These are phyloP conservation scores for Cyclopterus lumpus DNA, from an alignment of 2,797 vertebrate genomes.

Conservation along the genomic window DNA sequence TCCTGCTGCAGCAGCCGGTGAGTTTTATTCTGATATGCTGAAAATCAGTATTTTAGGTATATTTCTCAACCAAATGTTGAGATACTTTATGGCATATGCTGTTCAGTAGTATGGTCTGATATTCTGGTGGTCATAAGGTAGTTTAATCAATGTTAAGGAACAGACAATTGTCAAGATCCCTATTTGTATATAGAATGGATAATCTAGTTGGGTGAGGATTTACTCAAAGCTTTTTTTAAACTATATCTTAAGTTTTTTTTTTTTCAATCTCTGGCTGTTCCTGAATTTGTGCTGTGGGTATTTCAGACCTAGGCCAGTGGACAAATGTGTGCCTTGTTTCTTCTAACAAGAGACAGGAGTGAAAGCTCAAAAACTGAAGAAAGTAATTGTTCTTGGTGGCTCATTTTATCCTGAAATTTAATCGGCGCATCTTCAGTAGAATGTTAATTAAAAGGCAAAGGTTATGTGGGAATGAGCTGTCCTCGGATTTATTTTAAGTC, in stretches of 20 bases:
- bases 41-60: background rate
- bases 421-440: conserved; percentile 18
- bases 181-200: background rate
- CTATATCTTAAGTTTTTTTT: background rate
- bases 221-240: background rate
- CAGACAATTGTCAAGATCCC: background rate
- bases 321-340: background rate
- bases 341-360: background rate
- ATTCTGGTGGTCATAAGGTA: conserved; percentile 1
- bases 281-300: conserved; percentile 3
- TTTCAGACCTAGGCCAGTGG: background rate
- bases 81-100: background rate
- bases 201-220: background rate
- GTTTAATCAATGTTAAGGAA: background rate
- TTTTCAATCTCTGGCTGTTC: background rate
- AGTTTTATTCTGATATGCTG: conserved; percentile 53
- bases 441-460: conserved; percentile 67
- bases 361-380: background rate
- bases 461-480: conserved; percentile 56
- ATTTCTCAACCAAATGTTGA: background rate
- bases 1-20: conserved; percentile 67
- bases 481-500: conserved; percentile 63
- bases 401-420: conserved; percentile 50
- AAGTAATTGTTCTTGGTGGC: conserved; percentile 22
- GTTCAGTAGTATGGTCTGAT: conserved; percentile 1